A percentile compares a stretch with the other conserved stretches of the same genome.
These are phyloP conservation scores for Corvus hawaiiensis DNA, from an alignment of 2,113 vertebrate species.

Conservation along the genomic window DNA sequence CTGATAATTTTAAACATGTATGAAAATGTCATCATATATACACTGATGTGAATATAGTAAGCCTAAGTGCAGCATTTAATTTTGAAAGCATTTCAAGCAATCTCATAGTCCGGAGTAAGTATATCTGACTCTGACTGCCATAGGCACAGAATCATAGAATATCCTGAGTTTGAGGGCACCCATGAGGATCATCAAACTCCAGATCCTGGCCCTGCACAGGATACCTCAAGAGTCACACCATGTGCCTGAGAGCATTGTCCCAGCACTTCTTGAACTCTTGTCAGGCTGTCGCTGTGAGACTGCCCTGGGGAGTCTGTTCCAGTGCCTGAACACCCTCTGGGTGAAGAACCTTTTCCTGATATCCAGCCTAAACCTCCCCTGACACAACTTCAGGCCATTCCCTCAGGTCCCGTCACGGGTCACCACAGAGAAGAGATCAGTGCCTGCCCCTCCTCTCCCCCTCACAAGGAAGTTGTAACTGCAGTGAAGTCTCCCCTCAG, in stretches of 20 bases:
- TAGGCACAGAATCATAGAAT: background rate
- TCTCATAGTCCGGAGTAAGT: background rate
- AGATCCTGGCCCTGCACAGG: background rate
- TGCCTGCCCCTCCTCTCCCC: background rate
- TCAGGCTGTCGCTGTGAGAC: background rate
- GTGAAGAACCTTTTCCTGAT: background rate
- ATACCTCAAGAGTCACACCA: background rate
- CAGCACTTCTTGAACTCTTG: background rate
- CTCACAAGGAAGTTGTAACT: background rate
- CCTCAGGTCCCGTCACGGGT: background rate
- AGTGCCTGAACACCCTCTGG: fast-evolving
- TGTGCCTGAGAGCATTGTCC: background rate
- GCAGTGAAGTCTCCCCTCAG: background rate
- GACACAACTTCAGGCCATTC: background rate
- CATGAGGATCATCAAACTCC: background rate
- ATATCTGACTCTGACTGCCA: background rate
- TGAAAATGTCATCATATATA: background rate
- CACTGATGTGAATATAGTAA: background rate
- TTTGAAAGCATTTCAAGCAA: background rate
- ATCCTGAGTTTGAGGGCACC: background rate
- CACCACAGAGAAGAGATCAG: background rate
- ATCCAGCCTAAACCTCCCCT: background rate
- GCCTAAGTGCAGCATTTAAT: background rate
- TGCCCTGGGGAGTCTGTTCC: background rate
- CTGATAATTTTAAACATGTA: background rate